Evolutionary conservation across 2,113 vertebrate species (phyloP), one percentile per base, ranked within the genome.

Genomic region (Maccullochella peelii): DNA sequence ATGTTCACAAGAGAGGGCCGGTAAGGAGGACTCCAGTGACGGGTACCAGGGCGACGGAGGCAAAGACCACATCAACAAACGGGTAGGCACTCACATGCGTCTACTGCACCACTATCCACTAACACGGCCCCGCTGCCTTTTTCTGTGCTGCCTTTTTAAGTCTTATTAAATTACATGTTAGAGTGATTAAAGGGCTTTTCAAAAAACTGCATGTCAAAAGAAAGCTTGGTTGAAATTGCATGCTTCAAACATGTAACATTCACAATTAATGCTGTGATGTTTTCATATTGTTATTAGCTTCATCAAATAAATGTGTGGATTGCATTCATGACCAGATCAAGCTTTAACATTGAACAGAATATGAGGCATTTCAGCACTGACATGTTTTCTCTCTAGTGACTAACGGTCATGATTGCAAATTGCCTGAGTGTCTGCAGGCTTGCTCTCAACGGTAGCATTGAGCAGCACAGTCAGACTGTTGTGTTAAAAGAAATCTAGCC

Each of bases 41-140:
- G 89, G 88, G 49, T 77, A 82, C 84, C 91, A 87, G 73, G 86
- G 81, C 90, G 88, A 93, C 81, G 38, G 55, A 87, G 78, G 16
- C 86, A 88, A 72, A 85, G 86, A 79, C 70, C 16, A 52, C 88
- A 78, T 62, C 74, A 78, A 61, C 83, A 92, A 75, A 86, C 66
- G 42, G 93, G 95, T 95, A 92, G 63, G 89, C 49, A 52, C 70
- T 80, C 63, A 21, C 79, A 76, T 72, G 77, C 69, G 59, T 82
- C 80, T 67, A n/a, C 86, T 83, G 73, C 85, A 83, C 20, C 42
- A 20, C 52, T 71, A 54, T 72, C 18, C 23, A 59, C 44, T 57
- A 18, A 68, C 40, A 72, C 14, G 14, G 25, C 38, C 59, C 15
- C n/a, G 30, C 70, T 40, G 54, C 67, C 6, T 55, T 79, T 76